Percentiles rank a stretch among this genome's conserved stretches.
These are phyloP conservation scores for Drosophila picticornis DNA, from an alignment of 2,888 invertebrate genomes.

Conservation along the genomic window DNA sequence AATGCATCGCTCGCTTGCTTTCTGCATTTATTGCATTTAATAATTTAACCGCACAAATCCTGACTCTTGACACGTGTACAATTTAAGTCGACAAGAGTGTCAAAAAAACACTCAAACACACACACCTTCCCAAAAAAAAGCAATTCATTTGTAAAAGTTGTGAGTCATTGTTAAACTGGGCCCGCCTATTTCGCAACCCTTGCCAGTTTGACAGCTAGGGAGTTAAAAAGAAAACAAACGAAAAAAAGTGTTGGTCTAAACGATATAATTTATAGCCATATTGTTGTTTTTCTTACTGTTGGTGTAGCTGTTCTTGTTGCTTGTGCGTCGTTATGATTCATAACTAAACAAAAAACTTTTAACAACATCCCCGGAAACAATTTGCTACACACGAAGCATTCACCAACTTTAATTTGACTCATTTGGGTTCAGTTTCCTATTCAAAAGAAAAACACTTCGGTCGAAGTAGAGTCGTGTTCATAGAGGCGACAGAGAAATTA, in stretches of 20 bases:
- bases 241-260: constrained; percentile 41
- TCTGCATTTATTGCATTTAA: constrained; percentile 64
- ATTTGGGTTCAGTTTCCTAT: constrained; percentile 38
- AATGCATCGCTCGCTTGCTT: constrained; percentile 48
- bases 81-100: constrained; percentile 59
- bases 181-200: constrained; percentile 30
- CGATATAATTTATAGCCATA: constrained; percentile 67
- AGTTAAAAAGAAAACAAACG: constrained; percentile 5
- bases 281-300: constrained; percentile 30
- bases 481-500: constrained; percentile 33
- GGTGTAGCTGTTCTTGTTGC: constrained; percentile 14
- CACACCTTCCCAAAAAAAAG: constrained; percentile 20
- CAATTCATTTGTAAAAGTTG: constrained; percentile 58
- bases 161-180: constrained; percentile 55
- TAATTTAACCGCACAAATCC: constrained; percentile 65
- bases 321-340: constrained; percentile 73
- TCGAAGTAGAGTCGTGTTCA: constrained; percentile 22
- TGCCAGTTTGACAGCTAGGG: constrained; percentile 7
- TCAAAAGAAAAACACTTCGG: constrained; percentile 25
- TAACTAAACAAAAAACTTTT: constrained; percentile 73
- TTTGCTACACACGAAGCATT: constrained; percentile 77
- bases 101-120: constrained; percentile 38
- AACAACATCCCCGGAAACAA: constrained; percentile 79
- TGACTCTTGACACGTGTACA: constrained; percentile 70
- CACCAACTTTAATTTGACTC: constrained; percentile 76